These are phyloP conservation scores for Napeogenes sylphis DNA, from an alignment of 2,888 invertebrate species.

Conservation along the genomic window DNA sequence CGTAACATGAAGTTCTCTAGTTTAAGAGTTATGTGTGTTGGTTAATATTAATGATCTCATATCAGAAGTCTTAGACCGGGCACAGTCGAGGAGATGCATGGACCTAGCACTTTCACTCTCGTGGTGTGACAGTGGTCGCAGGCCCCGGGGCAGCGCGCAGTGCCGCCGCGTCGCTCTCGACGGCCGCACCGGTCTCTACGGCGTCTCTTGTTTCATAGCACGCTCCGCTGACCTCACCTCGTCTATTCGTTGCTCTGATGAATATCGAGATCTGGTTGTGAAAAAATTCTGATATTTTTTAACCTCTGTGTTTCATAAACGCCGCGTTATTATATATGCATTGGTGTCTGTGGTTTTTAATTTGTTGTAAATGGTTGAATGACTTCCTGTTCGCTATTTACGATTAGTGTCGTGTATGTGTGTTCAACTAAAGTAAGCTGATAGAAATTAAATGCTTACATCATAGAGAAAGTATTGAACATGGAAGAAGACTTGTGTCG, in stretches of 20 bases:
- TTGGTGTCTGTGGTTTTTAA: conserved; percentile 24
- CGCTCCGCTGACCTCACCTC: conserved; percentile 56
- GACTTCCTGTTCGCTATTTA: not conserved
- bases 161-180: conserved; percentile 64
- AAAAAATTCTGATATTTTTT: conserved; percentile 55
- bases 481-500: conserved; percentile 31
- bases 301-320: conserved; percentile 42
- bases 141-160: conserved; percentile 59
- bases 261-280: conserved; percentile 57
- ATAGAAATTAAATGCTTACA: conserved; percentile 39
- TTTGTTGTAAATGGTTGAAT: conserved; percentile 18
- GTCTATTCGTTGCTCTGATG: conserved; percentile 53
- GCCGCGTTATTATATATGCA: conserved; percentile 34
- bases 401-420: not conserved
- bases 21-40: conserved; percentile 17
- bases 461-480: conserved; percentile 59
- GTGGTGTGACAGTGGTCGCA: conserved; percentile 45
- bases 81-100: conserved; percentile 47
- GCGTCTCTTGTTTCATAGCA: conserved; percentile 27
- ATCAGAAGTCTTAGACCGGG: conserved; percentile 38
- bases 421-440: conserved; percentile 26
- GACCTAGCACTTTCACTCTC: conserved; percentile 74
- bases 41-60: conserved; percentile 24
- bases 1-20: conserved; percentile 13
- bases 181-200: conserved; percentile 54